phyloP scores from a whole-genome alignment of 2,797 vertebrate genomes.

The Parambassis ranga region DNA sequence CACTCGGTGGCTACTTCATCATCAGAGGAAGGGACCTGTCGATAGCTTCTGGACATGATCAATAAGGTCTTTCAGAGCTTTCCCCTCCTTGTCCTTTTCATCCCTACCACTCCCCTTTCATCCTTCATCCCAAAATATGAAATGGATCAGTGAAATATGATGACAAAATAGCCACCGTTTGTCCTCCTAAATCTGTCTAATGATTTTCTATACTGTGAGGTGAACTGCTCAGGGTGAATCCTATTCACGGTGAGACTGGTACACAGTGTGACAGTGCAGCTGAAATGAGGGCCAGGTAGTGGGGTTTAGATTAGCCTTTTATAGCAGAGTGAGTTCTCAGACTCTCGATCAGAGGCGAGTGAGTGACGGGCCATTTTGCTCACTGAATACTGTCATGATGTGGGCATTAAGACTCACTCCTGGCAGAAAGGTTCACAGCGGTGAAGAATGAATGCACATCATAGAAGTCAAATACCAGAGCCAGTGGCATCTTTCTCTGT shows the following conservation, averaged over 20 bases:
- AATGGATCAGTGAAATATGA: slow-evolving; percentile 66
- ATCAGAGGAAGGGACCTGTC: slow-evolving; percentile 67
- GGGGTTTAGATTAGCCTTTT: slow-evolving; percentile 58
- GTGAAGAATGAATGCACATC: slow-evolving; percentile 53
- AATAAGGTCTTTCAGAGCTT: slow-evolving; percentile 51
- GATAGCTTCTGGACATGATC: slow-evolving; percentile 65
- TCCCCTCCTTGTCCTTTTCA: slow-evolving; percentile 24
- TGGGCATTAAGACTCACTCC: slow-evolving; percentile 65
- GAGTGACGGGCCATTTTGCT: slow-evolving; percentile 70
- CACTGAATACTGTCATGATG: slow-evolving; percentile 70
- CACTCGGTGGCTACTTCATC: slow-evolving; percentile 64
- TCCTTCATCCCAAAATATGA: slow-evolving; percentile 43
- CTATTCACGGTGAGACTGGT: slow-evolving; percentile 28
- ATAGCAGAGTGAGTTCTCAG: slow-evolving; percentile 54
- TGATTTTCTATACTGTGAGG: slow-evolving; percentile 71
- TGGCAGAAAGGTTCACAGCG: slow-evolving; percentile 54
- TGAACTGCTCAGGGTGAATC: slow-evolving; percentile 49
- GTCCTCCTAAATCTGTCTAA: slow-evolving; percentile 75
- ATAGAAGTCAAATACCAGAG: slow-evolving; percentile 49
- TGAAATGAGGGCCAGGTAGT: slow-evolving; percentile 43
- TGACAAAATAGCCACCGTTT: slow-evolving; percentile 59
- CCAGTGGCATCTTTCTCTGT: slow-evolving; percentile 4
- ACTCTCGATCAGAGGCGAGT: slow-evolving; percentile 45
- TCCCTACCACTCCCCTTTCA: slow-evolving; percentile 14
- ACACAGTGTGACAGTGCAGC: slow-evolving; percentile 22